Evolutionary conservation across 2,888 invertebrate species (phyloP), one percentile per base, ranked within the genome.

Genomic region (Coelinius sp.): DNA sequence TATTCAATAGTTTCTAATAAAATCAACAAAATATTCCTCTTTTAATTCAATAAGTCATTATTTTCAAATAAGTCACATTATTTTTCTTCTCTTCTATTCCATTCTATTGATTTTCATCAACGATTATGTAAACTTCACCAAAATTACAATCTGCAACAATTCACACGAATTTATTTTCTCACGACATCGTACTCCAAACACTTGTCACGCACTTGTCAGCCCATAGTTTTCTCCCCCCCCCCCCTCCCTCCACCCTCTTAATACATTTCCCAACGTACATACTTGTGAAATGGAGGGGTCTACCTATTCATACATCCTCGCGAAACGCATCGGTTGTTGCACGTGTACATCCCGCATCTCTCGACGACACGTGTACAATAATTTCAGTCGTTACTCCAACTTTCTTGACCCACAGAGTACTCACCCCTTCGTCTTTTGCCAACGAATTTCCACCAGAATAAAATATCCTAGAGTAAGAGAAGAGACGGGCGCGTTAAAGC

Each of bases 261-360:
- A 41, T 41, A 41, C 41, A 35, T 44, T 65, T 68, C 14, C 38
- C 31, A 56, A 27, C 24, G 24, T 63, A 46, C 24, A 35, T 17
- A 17, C 17, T n/a, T 27, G 59, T 20, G 17, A 62, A 59, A 2
- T 22, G 12, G 25, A 10, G 49, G 63, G 49, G 63, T 49, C 12
- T 22, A 62, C 62, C 68, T 46, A 68, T 59, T 27, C 49, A 68
- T 62, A 68, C 62, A 46, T 31, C 52, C 49, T 38, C 46, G 59
- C 49, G 63, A 70, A 70, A 64, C 63, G 69, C 49, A 63, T 70
- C 63, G 22, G 31, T 68, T 68, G 52, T 38, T 64, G 63, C 80
- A 80, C 80, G 80, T 80, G 80, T 78, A 73, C 25, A 22, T 78
- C 79, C 77, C 80, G 77, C 71, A 76, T 78, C 62, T 49, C 64